phyloP scores from a whole-genome alignment of 2,113 vertebrate genomes.

The Cyphomyrus discorhynchus region DNA sequence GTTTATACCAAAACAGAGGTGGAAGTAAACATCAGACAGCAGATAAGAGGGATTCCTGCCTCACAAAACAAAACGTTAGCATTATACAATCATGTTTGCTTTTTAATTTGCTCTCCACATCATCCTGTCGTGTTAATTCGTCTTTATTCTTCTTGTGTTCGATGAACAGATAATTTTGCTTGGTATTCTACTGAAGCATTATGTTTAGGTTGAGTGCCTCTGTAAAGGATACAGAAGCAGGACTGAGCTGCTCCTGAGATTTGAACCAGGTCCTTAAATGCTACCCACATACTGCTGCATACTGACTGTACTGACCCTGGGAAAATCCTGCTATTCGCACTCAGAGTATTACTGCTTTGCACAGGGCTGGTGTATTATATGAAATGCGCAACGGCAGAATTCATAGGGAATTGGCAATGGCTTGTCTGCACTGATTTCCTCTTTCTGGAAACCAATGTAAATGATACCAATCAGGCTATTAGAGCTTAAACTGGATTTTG shows the following conservation, averaged over 20 bases:
- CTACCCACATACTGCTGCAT: background rate
- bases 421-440: background rate
- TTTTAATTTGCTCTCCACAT: background rate
- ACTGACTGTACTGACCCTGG: background rate
- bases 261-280: background rate
- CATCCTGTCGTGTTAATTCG: background rate
- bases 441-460: background rate
- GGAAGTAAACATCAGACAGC: background rate
- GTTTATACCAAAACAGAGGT: background rate
- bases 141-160: background rate
- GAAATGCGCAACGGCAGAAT: background rate
- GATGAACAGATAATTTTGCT: background rate
- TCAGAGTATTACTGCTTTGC: background rate
- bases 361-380: background rate
- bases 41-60: background rate
- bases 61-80: background rate
- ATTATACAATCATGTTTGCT: background rate
- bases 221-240: background rate
- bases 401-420: no score
- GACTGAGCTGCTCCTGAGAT: background rate
- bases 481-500: background rate
- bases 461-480: background rate
- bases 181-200: background rate
- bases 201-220: background rate
- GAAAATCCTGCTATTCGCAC: background rate